These are phyloP conservation scores for Escarpia spicata DNA, from an alignment of 2,888 invertebrate genomes.

Conservation along the genomic window DNA sequence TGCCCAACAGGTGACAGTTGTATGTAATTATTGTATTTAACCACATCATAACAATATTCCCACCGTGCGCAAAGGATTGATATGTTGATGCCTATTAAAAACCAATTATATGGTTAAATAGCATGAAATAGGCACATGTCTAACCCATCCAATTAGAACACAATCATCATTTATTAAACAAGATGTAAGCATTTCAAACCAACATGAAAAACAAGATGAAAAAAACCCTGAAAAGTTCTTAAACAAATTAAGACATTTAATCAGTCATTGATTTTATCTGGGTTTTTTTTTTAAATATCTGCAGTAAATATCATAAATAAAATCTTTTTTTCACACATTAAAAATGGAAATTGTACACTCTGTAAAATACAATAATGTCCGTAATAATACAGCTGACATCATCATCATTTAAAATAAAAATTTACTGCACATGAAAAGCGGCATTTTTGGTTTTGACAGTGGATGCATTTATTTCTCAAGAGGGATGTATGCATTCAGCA, in stretches of 20 bases:
- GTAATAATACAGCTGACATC: no score
- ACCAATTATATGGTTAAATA: not conserved
- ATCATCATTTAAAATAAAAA: no score
- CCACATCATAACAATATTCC: not conserved
- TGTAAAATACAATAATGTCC: no score
- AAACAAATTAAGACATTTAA: not conserved
- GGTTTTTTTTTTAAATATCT: not conserved
- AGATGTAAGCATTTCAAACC: not conserved
- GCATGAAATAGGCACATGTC: not conserved
- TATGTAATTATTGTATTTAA: not conserved
- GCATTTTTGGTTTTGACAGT: not conserved
- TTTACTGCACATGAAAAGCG: not conserved
- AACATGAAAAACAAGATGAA: not conserved
- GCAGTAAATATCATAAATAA: not conserved
- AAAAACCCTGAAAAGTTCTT: no score
- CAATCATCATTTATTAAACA: not conserved
- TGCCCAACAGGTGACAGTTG: not conserved
- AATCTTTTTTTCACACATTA: no score
- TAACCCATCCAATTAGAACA: not conserved
- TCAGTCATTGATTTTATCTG: not conserved
- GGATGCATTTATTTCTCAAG: not conserved
- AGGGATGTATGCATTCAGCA: not conserved
- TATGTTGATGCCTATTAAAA: slow-evolving; percentile 1
- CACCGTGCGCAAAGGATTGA: not conserved
- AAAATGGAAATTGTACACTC: no score